phyloP scores from a whole-genome alignment of 2,113 vertebrate species.

The Cardinalis cardinalis region DNA sequence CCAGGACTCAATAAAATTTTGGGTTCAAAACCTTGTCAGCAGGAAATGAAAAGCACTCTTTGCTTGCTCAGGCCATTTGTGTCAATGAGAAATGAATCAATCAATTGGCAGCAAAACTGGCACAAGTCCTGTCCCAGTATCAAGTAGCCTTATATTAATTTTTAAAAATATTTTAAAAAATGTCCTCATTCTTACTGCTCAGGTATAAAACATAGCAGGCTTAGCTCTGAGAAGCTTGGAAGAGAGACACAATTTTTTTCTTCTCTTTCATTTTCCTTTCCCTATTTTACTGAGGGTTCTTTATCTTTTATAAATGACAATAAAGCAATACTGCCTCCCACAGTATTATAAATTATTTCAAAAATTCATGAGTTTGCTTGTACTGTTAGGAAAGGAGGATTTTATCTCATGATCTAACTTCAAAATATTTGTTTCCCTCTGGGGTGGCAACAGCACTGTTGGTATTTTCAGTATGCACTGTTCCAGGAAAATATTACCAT shows the following conservation, averaged over 20 bases:
- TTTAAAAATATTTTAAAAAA: accelerated
- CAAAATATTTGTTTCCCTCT: not conserved
- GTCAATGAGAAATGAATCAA: not conserved
- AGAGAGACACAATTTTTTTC: not conserved
- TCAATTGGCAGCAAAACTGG: not conserved
- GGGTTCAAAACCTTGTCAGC: not conserved
- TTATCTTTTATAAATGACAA: not conserved
- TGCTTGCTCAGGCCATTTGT: not conserved
- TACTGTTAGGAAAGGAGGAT: not conserved
- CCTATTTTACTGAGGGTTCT: not conserved
- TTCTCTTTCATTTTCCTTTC: not conserved
- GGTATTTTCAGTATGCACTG: not conserved
- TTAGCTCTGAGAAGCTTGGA: not conserved
- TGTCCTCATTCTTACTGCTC: not conserved
- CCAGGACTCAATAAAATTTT: not conserved
- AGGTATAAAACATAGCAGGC: not conserved
- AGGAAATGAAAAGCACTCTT: not conserved
- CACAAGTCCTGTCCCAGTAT: not conserved
- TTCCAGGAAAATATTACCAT: not conserved
- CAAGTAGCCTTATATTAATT: not conserved
- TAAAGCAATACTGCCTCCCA: not conserved
- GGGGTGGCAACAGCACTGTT: not conserved
- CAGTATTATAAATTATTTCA: not conserved
- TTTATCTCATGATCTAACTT: not conserved
- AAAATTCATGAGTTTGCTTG: not conserved